Conservation (phyloP, 2,797 vertebrate genomes). For the Gymnopithys bicolor region DNA sequence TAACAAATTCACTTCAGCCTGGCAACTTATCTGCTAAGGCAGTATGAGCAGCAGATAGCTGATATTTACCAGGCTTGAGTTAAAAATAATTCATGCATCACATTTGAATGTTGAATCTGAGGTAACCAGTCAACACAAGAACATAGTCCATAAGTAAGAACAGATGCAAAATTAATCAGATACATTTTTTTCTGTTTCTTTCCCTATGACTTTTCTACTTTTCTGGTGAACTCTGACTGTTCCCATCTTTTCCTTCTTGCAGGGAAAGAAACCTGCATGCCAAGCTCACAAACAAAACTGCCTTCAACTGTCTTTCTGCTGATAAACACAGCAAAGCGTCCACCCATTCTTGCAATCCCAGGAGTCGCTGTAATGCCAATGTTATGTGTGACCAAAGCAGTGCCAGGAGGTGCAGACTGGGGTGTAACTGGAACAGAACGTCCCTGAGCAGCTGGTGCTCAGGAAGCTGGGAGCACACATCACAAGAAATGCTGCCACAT, state of each 20-base stretch:
- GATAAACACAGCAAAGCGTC: background rate
- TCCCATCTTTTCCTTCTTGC: background rate
- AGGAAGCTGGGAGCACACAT: background rate
- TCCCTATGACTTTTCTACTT: background rate
- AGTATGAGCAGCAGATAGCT: background rate
- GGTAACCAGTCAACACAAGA: constrained; percentile 12
- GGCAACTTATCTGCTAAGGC: background rate
- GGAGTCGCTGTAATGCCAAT: background rate
- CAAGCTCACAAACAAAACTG: background rate
- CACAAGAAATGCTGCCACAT: rapidly evolving
- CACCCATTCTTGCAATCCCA: background rate
- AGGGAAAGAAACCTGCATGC: background rate
- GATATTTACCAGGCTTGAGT: constrained; percentile 14
- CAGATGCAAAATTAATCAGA: constrained; percentile 29
- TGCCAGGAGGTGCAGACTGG: background rate
- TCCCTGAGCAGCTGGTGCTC: background rate
- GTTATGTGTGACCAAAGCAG: background rate
- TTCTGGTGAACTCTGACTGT: background rate
- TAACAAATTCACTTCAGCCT: constrained; percentile 15
- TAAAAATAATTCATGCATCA: background rate
- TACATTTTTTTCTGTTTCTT: background rate
- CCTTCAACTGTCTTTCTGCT: background rate
- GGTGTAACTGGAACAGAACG: background rate
- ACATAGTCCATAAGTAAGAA: background rate
- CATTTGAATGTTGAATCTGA: background rate